phyloP scores from a whole-genome alignment of 2,113 vertebrate species.

The Paraplagusia blochii region DNA sequence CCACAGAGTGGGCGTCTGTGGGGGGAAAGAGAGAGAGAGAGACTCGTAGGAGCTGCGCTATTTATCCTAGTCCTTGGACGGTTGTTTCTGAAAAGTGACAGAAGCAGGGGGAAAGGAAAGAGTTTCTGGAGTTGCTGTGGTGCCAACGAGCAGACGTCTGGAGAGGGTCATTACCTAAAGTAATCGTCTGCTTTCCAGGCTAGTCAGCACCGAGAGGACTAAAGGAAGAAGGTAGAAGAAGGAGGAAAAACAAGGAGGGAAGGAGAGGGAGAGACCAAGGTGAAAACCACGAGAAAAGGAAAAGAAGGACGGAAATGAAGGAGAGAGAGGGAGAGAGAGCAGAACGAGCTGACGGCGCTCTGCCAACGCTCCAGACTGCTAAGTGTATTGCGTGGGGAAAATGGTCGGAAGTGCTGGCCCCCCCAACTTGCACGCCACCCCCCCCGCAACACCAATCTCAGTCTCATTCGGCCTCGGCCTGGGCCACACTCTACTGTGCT shows the following conservation, averaged over 20 bases:
- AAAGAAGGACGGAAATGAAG: slow-evolving; percentile 51
- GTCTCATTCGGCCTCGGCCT: slow-evolving; percentile 63
- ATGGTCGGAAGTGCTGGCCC: slow-evolving; percentile 67
- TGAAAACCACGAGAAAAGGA: slow-evolving; percentile 29
- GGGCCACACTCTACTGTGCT: slow-evolving; percentile 70
- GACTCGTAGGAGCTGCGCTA: slow-evolving; percentile 42
- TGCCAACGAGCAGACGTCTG: slow-evolving; percentile 59
- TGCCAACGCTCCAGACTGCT: slow-evolving; percentile 63
- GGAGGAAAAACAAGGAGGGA: slow-evolving; percentile 26
- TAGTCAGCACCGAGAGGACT: slow-evolving; percentile 18
- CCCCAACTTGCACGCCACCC: slow-evolving; percentile 53
- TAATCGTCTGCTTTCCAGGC: slow-evolving; percentile 40
- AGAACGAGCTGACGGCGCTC: slow-evolving; percentile 47
- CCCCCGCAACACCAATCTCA: slow-evolving; percentile 59
- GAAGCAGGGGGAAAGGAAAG: slow-evolving; percentile 20
- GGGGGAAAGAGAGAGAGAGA: slow-evolving; percentile 9
- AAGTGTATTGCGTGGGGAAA: slow-evolving; percentile 58
- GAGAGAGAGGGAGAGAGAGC: slow-evolving; percentile 34
- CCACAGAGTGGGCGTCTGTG: slow-evolving; percentile 44
- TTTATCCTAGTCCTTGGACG: slow-evolving; percentile 52
- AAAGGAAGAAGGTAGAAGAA: slow-evolving; percentile 37
- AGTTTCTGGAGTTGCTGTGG: slow-evolving; percentile 35
- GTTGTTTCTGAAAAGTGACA: slow-evolving; percentile 38
- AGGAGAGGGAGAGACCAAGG: slow-evolving; percentile 7
- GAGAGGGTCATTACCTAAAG: slow-evolving; percentile 46